Evolutionary conservation across 2,888 invertebrate species (phyloP).

Genomic region (Euplagia quadripunctaria): DNA sequence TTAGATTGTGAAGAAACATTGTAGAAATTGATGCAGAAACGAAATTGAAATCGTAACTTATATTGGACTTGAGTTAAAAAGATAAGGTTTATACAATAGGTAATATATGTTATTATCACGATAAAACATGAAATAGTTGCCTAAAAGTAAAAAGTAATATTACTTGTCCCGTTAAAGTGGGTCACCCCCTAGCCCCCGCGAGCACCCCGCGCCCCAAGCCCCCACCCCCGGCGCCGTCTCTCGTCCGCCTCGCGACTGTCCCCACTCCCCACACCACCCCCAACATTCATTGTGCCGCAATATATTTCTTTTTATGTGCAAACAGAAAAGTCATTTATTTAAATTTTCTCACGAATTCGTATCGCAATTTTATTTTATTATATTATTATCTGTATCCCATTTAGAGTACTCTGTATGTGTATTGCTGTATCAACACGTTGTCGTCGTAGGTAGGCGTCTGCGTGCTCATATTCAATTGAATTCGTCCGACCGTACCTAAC

Average conservation of each 20-base stretch:
- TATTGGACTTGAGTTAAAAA: conserved; percentile 56
- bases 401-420: conserved; percentile 78
- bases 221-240: conserved; percentile 67
- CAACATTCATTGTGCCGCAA: conserved; percentile 88
- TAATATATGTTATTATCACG: conserved; percentile 81
- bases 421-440: conserved; percentile 58
- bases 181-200: conserved; percentile 79
- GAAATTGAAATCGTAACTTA: conserved; percentile 14
- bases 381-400: conserved; percentile 86
- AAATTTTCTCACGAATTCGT: conserved; percentile 88
- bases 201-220: conserved; percentile 55
- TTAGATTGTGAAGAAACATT: background rate
- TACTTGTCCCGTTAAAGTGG: conserved; percentile 88
- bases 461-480: conserved; percentile 34
- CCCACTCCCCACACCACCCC: conserved; percentile 78
- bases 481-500: conserved; percentile 23
- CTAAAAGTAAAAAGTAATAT: conserved; percentile 88
- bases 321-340: conserved; percentile 88
- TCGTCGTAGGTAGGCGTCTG: conserved; percentile 40
- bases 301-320: conserved; percentile 88
- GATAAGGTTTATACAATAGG: conserved; percentile 64
- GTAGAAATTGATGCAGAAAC: background rate
- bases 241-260: conserved; percentile 77
- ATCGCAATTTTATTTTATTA: conserved; percentile 87
- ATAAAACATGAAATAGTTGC: conserved; percentile 87